phyloP scores from a whole-genome alignment of 2,888 invertebrate species.

The Sympetrum striolatum region DNA sequence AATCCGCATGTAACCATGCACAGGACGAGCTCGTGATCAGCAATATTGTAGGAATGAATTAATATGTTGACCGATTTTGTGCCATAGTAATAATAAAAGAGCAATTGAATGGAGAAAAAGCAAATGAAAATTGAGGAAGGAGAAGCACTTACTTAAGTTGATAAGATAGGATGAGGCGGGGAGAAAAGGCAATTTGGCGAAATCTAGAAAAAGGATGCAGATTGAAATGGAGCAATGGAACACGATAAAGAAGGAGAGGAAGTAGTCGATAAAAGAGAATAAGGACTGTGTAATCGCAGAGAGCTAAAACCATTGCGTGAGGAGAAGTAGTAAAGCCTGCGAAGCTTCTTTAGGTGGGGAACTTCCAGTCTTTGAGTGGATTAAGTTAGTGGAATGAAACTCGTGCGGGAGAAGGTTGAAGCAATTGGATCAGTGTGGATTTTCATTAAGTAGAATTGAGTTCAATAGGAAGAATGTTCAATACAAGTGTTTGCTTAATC shows the following conservation, averaged over 20 bases:
- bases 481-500: too few relatives aligned
- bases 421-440: neutral
- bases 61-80: neutral
- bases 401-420: neutral
- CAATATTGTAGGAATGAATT: too few relatives aligned
- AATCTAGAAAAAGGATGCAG: neutral
- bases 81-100: neutral
- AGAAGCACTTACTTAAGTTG: neutral
- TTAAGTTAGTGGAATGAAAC: neutral
- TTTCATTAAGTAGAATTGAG: neutral
- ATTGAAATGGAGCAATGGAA: neutral
- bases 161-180: neutral
- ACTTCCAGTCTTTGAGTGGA: neutral
- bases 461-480: too few relatives aligned
- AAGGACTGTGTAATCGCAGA: neutral
- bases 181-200: neutral
- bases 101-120: neutral
- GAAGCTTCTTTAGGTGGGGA: neutral
- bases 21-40: too few relatives aligned
- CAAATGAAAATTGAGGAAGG: neutral
- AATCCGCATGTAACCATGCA: too few relatives aligned
- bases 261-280: neutral
- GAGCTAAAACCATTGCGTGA: neutral
- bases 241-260: neutral
- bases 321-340: neutral